Conservation (phyloP, 2,888 invertebrate species). For the Cryptus armator region DNA sequence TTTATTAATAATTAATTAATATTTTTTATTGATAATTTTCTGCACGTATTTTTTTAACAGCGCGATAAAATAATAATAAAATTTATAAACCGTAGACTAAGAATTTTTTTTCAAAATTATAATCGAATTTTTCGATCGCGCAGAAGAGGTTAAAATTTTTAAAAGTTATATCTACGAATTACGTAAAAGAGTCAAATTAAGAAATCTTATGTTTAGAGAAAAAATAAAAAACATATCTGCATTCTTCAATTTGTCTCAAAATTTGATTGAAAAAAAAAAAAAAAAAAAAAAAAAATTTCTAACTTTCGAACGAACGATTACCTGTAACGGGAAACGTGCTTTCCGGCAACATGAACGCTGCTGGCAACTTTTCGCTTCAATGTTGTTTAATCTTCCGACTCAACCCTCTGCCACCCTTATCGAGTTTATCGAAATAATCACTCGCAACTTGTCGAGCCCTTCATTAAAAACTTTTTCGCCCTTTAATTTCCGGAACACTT, state of each 20-base stretch:
- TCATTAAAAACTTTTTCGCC: not conserved
- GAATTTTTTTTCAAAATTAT: no score
- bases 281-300: conserved; percentile 3
- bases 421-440: not conserved
- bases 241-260: not conserved
- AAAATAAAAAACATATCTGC: not conserved
- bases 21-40: no score
- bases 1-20: no score
- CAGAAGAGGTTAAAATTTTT: no score
- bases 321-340: conserved; percentile 85
- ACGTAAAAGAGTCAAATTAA: no score
- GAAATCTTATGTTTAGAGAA: no score
- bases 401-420: not conserved
- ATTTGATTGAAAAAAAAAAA: not conserved
- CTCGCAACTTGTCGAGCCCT: not conserved
- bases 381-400: conserved; percentile 20
- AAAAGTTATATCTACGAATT: no score
- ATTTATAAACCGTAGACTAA: no score
- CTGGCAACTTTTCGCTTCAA: conserved; percentile 52
- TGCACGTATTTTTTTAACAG: no score
- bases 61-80: no score
- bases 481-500: not conserved
- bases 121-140: no score
- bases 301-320: conserved; percentile 69
- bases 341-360: conserved; percentile 84